Evolutionary conservation across 2,797 vertebrate genomes (phyloP).

Genomic region (Hapalemur alaotrensis): DNA sequence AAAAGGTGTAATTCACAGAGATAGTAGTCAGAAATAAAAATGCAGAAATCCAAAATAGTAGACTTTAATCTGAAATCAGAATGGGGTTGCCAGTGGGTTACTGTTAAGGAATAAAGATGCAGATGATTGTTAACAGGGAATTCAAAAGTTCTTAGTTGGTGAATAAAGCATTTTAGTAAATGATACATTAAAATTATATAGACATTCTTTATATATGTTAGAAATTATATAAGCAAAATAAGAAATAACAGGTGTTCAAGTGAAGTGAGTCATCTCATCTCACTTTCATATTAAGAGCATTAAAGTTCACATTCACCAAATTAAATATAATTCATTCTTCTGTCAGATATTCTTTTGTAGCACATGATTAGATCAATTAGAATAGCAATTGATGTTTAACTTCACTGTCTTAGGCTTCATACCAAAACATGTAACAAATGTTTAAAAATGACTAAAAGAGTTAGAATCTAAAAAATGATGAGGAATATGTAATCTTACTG

Average conservation of each 20-base stretch:
- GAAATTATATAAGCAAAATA: constrained; percentile 31
- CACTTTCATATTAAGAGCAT: constrained; percentile 20
- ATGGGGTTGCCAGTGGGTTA: neutral
- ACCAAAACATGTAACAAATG: neutral
- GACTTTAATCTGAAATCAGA: neutral
- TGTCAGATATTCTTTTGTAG: neutral
- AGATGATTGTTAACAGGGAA: neutral
- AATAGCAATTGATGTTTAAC: constrained; percentile 8
- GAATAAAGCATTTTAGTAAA: neutral
- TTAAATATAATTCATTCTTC: constrained; percentile 36
- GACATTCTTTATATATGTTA: neutral
- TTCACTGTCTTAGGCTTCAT: neutral
- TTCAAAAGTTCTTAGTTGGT: neutral
- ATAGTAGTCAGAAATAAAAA: neutral
- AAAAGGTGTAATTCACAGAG: neutral
- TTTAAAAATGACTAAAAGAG: constrained; percentile 23
- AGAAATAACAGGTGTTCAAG: neutral
- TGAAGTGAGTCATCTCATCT: neutral
- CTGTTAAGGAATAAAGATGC: neutral
- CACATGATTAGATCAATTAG: neutral
- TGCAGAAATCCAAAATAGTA: neutral
- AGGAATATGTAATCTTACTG: neutral
- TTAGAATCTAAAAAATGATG: neutral
- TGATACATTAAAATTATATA: neutral
- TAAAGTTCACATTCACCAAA: neutral